Conservation (phyloP, 2,888 invertebrate species). For the Cynaeus angustus region DNA sequence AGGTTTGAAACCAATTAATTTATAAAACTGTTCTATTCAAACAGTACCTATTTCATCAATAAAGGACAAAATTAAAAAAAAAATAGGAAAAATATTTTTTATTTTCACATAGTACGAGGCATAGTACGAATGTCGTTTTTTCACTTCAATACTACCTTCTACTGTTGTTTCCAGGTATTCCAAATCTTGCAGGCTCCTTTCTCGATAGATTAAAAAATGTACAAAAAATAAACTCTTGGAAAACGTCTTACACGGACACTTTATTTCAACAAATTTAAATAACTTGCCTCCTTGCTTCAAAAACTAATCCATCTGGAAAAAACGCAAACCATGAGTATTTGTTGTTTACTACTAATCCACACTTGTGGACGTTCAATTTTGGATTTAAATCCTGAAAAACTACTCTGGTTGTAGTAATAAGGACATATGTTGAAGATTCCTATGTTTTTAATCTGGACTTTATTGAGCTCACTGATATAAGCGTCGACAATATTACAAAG, state of each 20-base stretch:
- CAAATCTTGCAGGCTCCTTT: not conserved
- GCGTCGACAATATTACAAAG: no score
- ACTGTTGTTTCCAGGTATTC: not conserved
- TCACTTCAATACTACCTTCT: not conserved
- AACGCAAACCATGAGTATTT: constrained; percentile 56
- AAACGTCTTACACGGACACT: constrained; percentile 50
- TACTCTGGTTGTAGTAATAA: no score
- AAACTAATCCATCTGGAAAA: constrained; percentile 57
- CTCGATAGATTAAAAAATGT: not conserved
- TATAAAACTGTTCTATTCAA: not conserved
- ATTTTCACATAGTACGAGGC: constrained; percentile 46
- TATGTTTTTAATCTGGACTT: no score
- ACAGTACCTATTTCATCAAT: no score
- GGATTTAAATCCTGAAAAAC: no score
- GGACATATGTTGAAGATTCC: no score
- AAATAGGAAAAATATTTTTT: no score
- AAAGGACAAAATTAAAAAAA: no score
- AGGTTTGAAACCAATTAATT: not conserved
- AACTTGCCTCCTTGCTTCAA: constrained; percentile 48
- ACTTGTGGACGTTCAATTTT: no score
- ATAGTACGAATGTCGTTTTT: constrained; percentile 52
- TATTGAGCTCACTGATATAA: no score
- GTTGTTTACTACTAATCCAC: constrained; percentile 52
- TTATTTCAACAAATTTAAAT: constrained; percentile 58
- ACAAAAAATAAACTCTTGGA: not conserved